phyloP scores from a whole-genome alignment of 2,113 vertebrate species.

The Pseudorasbora parva region DNA sequence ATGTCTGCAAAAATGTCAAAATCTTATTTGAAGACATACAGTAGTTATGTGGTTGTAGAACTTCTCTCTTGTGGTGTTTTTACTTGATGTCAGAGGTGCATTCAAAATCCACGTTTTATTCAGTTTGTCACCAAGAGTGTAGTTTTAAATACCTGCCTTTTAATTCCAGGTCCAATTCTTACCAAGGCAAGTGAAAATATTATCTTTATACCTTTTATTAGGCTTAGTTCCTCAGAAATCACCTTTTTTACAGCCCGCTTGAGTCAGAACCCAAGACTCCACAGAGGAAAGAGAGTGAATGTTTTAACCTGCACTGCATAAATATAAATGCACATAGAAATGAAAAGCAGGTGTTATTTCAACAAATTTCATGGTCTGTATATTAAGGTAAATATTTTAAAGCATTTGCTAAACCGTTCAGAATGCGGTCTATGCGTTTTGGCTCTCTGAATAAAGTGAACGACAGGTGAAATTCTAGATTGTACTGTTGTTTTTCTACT shows the following conservation, averaged over 20 bases:
- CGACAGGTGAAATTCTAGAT: conserved; percentile 36
- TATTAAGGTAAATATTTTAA: conserved; percentile 55
- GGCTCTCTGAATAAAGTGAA: conserved; percentile 42
- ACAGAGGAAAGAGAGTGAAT: conserved; percentile 50
- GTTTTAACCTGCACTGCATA: conserved; percentile 53
- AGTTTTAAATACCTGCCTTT: conserved; percentile 42
- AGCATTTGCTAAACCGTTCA: conserved; percentile 47
- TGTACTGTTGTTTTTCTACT: conserved; percentile 9
- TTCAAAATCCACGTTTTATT: neutral
- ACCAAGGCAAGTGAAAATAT: conserved; percentile 62
- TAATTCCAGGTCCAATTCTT: conserved; percentile 54
- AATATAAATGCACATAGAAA: conserved; percentile 65
- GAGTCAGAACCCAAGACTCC: conserved; percentile 53
- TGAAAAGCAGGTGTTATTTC: conserved; percentile 65
- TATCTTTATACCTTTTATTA: conserved; percentile 67
- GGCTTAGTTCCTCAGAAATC: conserved; percentile 58
- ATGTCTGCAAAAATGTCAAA: neutral
- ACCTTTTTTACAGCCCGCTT: conserved; percentile 58
- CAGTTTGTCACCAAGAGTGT: neutral
- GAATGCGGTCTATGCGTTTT: conserved; percentile 43
- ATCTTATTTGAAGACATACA: neutral
- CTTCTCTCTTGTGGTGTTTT: conserved; percentile 1
- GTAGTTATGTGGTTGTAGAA: conserved; percentile 19
- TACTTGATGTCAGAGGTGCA: neutral
- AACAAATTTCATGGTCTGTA: conserved; percentile 44